Percentiles rank a stretch among this genome's conserved stretches.
Evolutionary conservation across 2,113 vertebrate species (phyloP).

Genomic region (Galemys pyrenaicus): DNA sequence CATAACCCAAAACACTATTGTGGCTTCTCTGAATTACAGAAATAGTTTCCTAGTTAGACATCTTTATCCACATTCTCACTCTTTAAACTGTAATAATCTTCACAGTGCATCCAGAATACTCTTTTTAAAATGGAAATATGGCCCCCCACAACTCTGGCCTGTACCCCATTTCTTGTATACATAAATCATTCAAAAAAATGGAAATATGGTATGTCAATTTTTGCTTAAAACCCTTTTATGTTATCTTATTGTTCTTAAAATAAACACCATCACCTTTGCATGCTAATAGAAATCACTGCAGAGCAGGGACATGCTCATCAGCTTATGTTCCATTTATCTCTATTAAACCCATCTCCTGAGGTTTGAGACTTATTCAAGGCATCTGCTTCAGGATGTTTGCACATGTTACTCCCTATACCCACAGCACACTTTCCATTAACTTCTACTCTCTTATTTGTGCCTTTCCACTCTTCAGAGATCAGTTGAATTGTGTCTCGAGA

Average conservation of each 20-base stretch:
- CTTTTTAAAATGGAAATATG: not conserved
- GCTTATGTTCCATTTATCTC: not conserved
- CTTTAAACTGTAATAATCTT: not conserved
- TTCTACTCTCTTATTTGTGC: not conserved
- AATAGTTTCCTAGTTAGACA: not conserved
- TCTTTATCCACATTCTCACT: not conserved
- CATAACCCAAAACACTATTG: no score
- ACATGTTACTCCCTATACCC: not conserved
- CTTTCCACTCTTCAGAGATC: not conserved
- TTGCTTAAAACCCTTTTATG: not conserved
- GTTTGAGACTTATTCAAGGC: not conserved
- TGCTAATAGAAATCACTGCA: not conserved
- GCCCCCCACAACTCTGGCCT: no score
- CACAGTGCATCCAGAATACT: not conserved
- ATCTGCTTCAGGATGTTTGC: not conserved
- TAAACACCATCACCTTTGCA: not conserved
- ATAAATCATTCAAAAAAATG: no score
- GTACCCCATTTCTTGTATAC: no score
- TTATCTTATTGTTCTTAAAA: not conserved
- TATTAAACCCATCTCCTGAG: not conserved
- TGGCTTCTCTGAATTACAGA: not conserved
- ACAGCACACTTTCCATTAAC: not conserved
- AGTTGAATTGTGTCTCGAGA: not conserved
- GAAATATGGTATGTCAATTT: not conserved
- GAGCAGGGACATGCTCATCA: rapidly evolving